Evolutionary conservation across 2,797 vertebrate genomes (phyloP).

Genomic region (Cygnus olor): DNA sequence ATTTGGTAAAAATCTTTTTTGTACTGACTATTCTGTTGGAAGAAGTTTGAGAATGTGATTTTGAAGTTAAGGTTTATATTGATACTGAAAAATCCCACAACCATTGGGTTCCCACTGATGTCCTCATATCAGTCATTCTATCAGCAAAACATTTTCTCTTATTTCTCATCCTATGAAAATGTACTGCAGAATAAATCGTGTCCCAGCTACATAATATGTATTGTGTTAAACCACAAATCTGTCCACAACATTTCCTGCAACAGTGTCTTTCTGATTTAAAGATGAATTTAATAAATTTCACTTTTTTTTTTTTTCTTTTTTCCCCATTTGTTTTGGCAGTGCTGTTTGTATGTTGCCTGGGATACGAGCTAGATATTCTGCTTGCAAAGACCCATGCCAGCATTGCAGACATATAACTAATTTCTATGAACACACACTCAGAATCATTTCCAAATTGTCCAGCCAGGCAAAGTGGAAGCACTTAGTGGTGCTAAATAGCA

Average conservation of each 20-base stretch:
- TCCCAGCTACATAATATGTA: background rate
- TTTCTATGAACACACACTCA: background rate
- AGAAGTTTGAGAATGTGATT: background rate
- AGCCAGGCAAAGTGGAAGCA: background rate
- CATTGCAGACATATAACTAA: background rate
- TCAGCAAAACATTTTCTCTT: background rate
- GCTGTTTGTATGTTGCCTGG: background rate
- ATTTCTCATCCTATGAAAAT: background rate
- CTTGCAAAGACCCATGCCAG: background rate
- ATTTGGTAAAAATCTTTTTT: background rate
- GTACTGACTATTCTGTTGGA: background rate
- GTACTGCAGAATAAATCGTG: background rate
- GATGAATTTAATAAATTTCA: background rate
- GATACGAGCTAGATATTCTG: rapidly evolving
- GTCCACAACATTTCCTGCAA: background rate
- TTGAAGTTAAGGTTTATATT: background rate
- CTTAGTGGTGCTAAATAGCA: background rate
- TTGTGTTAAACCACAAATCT: background rate
- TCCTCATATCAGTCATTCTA: background rate
- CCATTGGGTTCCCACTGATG: background rate
- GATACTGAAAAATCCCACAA: background rate
- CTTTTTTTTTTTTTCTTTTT: background rate
- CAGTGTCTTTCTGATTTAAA: background rate
- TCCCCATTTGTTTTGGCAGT: background rate
- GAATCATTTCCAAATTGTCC: background rate